Evolutionary conservation across 2,113 vertebrate species (phyloP).

Genomic region (Gorsachius goisagi): DNA sequence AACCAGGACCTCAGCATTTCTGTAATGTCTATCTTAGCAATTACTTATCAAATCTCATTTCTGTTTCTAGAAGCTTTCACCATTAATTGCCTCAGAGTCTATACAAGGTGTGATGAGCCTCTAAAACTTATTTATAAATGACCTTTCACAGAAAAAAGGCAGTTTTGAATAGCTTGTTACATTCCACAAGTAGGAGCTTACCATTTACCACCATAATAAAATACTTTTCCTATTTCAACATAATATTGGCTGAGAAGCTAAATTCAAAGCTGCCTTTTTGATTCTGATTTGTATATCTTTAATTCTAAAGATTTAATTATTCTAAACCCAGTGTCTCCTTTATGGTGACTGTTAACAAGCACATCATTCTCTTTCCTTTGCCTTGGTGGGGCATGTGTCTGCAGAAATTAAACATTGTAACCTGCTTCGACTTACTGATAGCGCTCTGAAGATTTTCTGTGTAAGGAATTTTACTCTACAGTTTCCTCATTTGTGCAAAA

Average conservation of each 20-base stretch:
- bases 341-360: not conserved
- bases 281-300: not conserved
- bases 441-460: not conserved
- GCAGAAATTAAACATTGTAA: not conserved
- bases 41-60: constrained; percentile 30
- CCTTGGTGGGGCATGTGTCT: not conserved
- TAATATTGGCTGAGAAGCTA: not conserved
- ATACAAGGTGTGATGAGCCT: not conserved
- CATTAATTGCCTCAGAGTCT: constrained; percentile 3
- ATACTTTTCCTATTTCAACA: not conserved
- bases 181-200: not conserved
- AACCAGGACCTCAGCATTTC: constrained; percentile 24
- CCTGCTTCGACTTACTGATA: not conserved
- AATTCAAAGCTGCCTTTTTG: not conserved
- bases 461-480: not conserved
- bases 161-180: not conserved
- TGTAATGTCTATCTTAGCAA: constrained; percentile 3
- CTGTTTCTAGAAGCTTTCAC: not conserved
- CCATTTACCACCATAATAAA: not conserved
- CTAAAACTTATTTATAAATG: not conserved
- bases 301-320: not conserved
- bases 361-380: not conserved
- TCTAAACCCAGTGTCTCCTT: not conserved
- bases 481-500: not conserved
- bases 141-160: not conserved